These are phyloP conservation scores for Ophonus ardosiacus DNA, from an alignment of 2,888 invertebrate species.

Conservation along the genomic window DNA sequence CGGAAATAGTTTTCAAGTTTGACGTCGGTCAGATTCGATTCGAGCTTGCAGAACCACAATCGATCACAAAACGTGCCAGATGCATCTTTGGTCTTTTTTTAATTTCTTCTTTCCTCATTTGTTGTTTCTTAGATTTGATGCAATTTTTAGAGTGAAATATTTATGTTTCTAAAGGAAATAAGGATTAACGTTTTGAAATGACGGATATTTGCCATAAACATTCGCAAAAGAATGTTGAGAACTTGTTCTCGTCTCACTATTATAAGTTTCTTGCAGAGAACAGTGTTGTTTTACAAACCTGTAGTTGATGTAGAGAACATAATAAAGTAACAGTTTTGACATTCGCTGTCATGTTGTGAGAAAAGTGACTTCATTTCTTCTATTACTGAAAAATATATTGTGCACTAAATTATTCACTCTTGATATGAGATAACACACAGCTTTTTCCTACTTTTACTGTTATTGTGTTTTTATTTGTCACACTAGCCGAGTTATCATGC, in stretches of 20 bases:
- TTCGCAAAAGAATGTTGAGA: not conserved
- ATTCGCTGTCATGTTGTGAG: constrained; percentile 24
- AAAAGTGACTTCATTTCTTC: constrained; percentile 12
- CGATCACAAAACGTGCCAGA: too few relatives aligned
- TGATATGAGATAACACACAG: not conserved
- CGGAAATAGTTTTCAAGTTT: too few relatives aligned
- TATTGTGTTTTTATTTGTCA: not conserved
- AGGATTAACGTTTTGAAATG: too few relatives aligned
- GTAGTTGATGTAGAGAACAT: constrained; percentile 10
- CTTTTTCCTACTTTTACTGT: not conserved
- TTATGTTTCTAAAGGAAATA: too few relatives aligned
- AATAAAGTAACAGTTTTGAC: constrained; percentile 35
- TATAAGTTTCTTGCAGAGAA: not conserved
- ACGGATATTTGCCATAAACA: not conserved
- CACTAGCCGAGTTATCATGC: not conserved
- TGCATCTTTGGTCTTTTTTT: too few relatives aligned
- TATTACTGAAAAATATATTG: constrained; percentile 29
- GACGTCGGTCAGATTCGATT: too few relatives aligned
- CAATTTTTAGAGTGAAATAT: too few relatives aligned
- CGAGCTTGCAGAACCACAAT: too few relatives aligned
- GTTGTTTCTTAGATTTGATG: too few relatives aligned
- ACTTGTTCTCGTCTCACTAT: not conserved
- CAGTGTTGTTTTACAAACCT: not conserved
- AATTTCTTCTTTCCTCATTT: too few relatives aligned
- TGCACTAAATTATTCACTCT: constrained; percentile 34